Base-by-base conservation (phyloP, 2,888 invertebrate species). In the Hipparchia sbordonii region DNA sequence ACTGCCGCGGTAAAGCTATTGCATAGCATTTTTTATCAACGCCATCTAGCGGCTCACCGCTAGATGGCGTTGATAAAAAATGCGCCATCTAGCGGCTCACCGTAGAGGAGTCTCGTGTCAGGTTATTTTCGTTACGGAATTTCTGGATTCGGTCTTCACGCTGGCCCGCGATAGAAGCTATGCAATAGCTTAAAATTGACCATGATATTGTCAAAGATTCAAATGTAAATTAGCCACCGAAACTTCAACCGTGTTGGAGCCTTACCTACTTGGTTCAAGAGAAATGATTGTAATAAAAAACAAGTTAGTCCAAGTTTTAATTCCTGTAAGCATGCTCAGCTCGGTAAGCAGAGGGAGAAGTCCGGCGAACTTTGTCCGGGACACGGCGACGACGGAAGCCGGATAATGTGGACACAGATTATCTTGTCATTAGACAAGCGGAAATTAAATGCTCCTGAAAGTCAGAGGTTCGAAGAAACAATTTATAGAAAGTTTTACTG, bases 291-390 rank as follows among this genome's bases (percentile, higher is more conserved):
- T 79, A 82, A 82, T 83, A 81, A 83, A 84, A 83, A 85, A 81
- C 82, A 84, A 82, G 81, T 83, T 79, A 76, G 74, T 67, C 76
- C 78, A 85, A 87, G 84, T 87, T 87, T 85, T 83, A 85, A 86
- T 84, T 84, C 84, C 83, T 79, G 82, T 78, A 84, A 86, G 85
- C 82, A 81, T 83, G 85, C 83, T 85, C 84, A 65, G 46, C 12
- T 62, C 84, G 82, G 85, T 82, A 85, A 85, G 84, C 84, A 85
- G 82, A 82, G 81, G 79, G 81, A 82, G 79, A 80, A 81, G 79
- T 81, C 78, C 76, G 78, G 74, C 75, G 80, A 85, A 83, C 79
- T 83, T 85, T 77, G 74, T 75, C 75, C 76, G 80, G 80, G 78
- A 79, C 76, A 78, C 74, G 78, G 77, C 77, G 72, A 76, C 74